A percentile compares a stretch with the other conserved stretches of the same genome.
Evolutionary conservation across 2,113 vertebrate species (phyloP).

Genomic region (Chauna torquata): DNA sequence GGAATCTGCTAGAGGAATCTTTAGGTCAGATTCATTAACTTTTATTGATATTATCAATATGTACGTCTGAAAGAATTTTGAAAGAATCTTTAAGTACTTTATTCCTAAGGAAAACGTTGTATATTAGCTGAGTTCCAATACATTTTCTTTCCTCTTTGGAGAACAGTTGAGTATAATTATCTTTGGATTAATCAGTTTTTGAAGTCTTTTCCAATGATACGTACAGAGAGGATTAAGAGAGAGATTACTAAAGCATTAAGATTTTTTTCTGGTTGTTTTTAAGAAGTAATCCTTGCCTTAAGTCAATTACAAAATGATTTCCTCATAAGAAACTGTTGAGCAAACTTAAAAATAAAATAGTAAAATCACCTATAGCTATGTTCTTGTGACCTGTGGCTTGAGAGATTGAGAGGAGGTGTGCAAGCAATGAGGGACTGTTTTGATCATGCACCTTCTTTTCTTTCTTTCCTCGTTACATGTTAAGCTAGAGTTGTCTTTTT

Average conservation of each 20-base stretch:
- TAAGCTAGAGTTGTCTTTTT: background rate
- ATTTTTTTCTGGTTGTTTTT: constrained; percentile 8
- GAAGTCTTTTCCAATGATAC: constrained; percentile 6
- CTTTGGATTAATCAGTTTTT: constrained; percentile 38
- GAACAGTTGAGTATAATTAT: constrained; percentile 16
- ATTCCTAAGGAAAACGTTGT: background rate
- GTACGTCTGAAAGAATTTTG: background rate
- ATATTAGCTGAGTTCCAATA: background rate
- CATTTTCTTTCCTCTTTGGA: background rate
- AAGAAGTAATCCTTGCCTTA: constrained; percentile 4
- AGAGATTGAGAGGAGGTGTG: background rate
- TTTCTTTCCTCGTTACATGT: background rate
- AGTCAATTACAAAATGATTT: constrained; percentile 11
- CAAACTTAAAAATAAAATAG: background rate
- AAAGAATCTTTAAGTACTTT: background rate
- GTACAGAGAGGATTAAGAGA: constrained; percentile 2
- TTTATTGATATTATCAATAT: background rate
- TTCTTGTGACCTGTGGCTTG: background rate
- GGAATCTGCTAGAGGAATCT: background rate
- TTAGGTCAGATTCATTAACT: background rate
- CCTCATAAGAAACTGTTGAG: background rate
- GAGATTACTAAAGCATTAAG: constrained; percentile 21
- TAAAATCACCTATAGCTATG: background rate
- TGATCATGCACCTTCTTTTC: background rate
- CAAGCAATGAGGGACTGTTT: background rate